Evolutionary conservation across 2,888 invertebrate genomes (phyloP).

Genomic region (Ptilodon capucinus): DNA sequence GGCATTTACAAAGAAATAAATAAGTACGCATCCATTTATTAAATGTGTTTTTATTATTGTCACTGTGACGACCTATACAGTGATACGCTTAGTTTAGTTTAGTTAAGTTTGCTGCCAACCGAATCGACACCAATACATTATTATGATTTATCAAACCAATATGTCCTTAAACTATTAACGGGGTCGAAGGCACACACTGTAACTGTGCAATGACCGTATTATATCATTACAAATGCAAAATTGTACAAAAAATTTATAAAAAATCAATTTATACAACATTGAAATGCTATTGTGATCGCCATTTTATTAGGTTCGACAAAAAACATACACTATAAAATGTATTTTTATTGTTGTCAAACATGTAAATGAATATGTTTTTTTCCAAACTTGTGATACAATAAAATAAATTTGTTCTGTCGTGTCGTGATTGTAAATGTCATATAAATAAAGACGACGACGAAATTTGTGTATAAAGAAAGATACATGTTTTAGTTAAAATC

Average conservation of each 20-base stretch:
- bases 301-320: constrained; percentile 27
- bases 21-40: no score
- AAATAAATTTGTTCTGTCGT: constrained; percentile 19
- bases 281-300: constrained; percentile 23
- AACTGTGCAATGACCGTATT: no score
- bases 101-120: no score
- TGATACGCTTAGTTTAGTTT: no score
- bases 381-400: constrained; percentile 27
- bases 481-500: neutral
- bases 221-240: constrained; percentile 12
- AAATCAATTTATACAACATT: constrained; percentile 21
- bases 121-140: no score
- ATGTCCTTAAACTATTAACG: no score
- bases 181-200: no score
- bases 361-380: constrained; percentile 32
- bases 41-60: no score
- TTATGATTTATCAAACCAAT: no score
- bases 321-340: constrained; percentile 15
- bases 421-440: constrained; percentile 24
- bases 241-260: neutral
- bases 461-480: constrained; percentile 1
- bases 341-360: constrained; percentile 30
- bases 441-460: constrained; percentile 17
- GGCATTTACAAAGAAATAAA: no score
- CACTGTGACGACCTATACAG: no score